phyloP scores from a whole-genome alignment of 2,113 vertebrate genomes.

The Amphilophus citrinellus region DNA sequence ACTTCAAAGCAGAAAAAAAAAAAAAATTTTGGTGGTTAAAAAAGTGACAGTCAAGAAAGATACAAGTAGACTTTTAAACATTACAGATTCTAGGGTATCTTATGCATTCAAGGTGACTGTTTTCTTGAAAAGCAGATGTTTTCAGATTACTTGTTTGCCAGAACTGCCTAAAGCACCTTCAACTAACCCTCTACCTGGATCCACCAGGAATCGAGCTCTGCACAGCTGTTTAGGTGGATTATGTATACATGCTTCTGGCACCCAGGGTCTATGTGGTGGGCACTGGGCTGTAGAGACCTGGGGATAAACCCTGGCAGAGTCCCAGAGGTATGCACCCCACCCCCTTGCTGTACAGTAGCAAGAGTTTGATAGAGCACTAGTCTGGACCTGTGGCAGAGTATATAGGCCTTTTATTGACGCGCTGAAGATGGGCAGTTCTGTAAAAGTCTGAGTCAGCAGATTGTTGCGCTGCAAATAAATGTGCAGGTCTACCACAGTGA shows the following conservation, averaged over 20 bases:
- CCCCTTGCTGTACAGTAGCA: conserved; percentile 67
- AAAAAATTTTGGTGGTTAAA: neutral
- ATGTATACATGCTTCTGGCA: conserved; percentile 52
- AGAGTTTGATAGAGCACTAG: conserved; percentile 68
- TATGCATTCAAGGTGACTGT: neutral
- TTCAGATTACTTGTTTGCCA: conserved; percentile 33
- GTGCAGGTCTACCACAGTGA: conserved; percentile 29
- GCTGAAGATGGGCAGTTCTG: conserved; percentile 65
- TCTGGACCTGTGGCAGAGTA: conserved; percentile 51
- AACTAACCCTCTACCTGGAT: conserved; percentile 51
- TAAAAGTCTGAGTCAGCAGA: conserved; percentile 74
- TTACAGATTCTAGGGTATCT: neutral
- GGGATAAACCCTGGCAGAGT: conserved; percentile 53
- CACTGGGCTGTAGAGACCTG: conserved; percentile 60
- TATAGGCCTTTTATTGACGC: conserved; percentile 70
- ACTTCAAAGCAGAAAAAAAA: neutral
- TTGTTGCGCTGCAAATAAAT: conserved; percentile 58
- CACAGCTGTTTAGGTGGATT: conserved; percentile 69
- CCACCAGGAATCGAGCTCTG: conserved; percentile 20
- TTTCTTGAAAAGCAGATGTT: conserved; percentile 9
- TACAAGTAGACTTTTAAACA: neutral
- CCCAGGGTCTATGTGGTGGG: conserved; percentile 55
- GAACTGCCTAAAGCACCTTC: conserved; percentile 44
- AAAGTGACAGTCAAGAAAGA: neutral
- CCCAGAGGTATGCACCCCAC: conserved; percentile 79